Conservation (phyloP, 2,113 vertebrate species). For the Danio rerio region DNA sequence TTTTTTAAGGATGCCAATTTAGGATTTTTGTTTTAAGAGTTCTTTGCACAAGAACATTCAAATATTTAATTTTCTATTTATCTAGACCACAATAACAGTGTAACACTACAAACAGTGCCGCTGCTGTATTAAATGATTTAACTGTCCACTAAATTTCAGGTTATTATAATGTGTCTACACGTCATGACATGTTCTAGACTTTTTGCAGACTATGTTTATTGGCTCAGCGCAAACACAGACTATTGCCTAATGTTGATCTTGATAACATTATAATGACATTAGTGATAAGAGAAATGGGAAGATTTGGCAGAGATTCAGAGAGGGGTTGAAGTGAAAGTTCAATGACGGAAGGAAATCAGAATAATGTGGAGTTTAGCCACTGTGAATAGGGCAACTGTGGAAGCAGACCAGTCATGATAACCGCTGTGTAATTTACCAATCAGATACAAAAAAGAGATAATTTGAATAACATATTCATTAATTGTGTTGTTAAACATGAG, state of each 20-base stretch:
- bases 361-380: neutral
- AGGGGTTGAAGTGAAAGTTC: neutral
- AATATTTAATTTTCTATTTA: too few species aligned
- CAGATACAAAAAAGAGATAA: neutral
- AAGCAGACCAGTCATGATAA: neutral
- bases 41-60: too few species aligned
- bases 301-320: neutral
- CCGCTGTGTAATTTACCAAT: neutral
- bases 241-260: slow-evolving; percentile 6
- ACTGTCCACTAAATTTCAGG: neutral
- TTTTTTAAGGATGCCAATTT: too few species aligned
- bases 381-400: neutral
- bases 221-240: neutral
- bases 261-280: slow-evolving; percentile 1
- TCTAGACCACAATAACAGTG: neutral
- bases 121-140: neutral
- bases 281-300: neutral
- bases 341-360: neutral
- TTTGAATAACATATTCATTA: neutral
- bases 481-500: neutral
- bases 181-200: neutral
- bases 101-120: neutral
- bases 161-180: neutral
- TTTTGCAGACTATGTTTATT: neutral
- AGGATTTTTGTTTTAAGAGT: too few species aligned